Evolutionary conservation across 2,888 invertebrate genomes (phyloP), one percentile per base, ranked within the genome.

Genomic region (Crioceris asparagi): DNA sequence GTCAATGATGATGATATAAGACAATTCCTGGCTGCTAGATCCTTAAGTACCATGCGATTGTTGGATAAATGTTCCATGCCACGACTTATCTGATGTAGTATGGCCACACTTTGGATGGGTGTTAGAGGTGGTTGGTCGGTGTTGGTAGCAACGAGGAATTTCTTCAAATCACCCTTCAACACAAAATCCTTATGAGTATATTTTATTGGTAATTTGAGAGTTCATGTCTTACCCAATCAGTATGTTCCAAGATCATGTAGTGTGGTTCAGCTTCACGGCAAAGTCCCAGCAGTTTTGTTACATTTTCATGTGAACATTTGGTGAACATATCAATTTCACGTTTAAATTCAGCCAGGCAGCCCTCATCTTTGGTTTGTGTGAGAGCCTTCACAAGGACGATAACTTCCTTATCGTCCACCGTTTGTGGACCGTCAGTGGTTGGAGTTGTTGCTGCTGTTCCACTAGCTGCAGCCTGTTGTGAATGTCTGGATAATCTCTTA

Each of bases 21-120:
- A 59, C 94, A 87, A 66, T 94, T 94, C 11, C 94, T 75, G 0
- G 92, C 83, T 2, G 93, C 90, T 50, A 96, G 72, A 66, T 96
- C 94, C 56, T 81, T 79, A 64, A 93, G 93, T n/a, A 87, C 81
- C 51, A 83, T 72, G 29, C 92, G 70, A 51, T 77, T 66, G 53
- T 82, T 68, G 51, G 85, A 72, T 38, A 88, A 64, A 49, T 84
- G 78, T 57, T 87, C 85, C 75, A 88, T 76, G 18, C 81, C 94
- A 2, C 76, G 68, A 0, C 87, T 85, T 18, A 92, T 74, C 57
- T 93, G 86, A 41, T 77, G 73, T 1, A 77, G 75, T 1, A 86
- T 65, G 14, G 77, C 71, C 2, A 80, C 67, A 16, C 76, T 69
- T 62, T 86, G 85, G 4, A 72, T 68, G 2, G 75, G 67, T 2